phyloP scores from a whole-genome alignment of 2,797 vertebrate genomes.

The Lophius americanus region DNA sequence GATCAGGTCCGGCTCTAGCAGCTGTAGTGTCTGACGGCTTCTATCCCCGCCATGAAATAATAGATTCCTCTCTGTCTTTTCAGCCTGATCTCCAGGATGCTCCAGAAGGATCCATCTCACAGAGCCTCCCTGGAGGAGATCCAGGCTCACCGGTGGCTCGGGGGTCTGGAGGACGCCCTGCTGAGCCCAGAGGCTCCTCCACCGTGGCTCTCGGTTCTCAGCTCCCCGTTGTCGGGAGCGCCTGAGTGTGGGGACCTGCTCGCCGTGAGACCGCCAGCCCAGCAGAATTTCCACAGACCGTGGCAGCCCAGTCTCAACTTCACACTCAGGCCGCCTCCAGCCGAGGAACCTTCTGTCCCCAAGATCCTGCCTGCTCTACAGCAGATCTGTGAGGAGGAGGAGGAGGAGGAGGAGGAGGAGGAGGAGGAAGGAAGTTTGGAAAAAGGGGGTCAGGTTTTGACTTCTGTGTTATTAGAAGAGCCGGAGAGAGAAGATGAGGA shows the following conservation, averaged over 20 bases:
- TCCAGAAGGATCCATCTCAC: conserved; percentile 84
- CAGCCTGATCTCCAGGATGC: conserved; percentile 90
- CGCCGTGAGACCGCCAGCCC: conserved; percentile 57
- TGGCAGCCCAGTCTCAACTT: conserved; percentile 71
- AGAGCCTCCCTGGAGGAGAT: conserved; percentile 86
- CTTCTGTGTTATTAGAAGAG: conserved; percentile 1
- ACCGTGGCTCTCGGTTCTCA: conserved; percentile 69
- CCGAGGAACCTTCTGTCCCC: conserved; percentile 73
- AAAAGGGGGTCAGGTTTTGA: conserved; percentile 31
- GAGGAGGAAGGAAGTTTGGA: conserved; percentile 34
- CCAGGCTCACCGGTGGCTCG: conserved; percentile 86
- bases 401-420: conserved; percentile 75
- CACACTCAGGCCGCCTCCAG: conserved; percentile 70
- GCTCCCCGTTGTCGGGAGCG: conserved; percentile 62
- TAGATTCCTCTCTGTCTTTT: conserved; percentile 8
- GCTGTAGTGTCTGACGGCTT: neutral
- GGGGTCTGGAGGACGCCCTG: conserved; percentile 83
- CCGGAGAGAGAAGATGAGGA: conserved; percentile 20
- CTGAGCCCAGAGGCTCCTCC: conserved; percentile 83
- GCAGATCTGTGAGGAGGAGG: conserved; percentile 86
- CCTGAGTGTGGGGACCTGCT: conserved; percentile 79
- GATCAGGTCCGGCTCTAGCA: conserved; percentile 1
- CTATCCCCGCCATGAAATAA: neutral
- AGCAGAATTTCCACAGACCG: conserved; percentile 59
- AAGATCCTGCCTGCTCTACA: conserved; percentile 84